A percentile compares a stretch with the other conserved stretches of the same genome.
These are phyloP conservation scores for Pachyseris speciosa DNA, from an alignment of 64 coral and sea anemone species.

Conservation along the genomic window DNA sequence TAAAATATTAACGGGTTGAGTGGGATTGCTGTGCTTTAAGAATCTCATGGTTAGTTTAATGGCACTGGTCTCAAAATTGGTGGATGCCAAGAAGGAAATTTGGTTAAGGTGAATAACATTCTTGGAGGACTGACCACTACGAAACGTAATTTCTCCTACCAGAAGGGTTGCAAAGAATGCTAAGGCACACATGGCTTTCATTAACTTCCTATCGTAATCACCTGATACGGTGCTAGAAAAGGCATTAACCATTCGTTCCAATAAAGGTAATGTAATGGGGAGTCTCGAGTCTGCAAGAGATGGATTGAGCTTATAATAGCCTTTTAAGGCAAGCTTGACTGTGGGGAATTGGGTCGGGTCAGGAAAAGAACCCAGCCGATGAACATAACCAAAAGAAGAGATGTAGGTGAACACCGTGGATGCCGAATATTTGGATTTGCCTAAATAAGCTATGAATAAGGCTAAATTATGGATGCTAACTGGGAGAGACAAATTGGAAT, in stretches of 20 bases:
- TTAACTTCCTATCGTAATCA: background rate
- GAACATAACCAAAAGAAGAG: background rate
- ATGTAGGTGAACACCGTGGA: conserved; percentile 37
- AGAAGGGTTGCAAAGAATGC: conserved; percentile 9
- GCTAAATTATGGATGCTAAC: background rate
- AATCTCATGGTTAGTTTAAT: conserved; percentile 5
- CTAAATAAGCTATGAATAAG: conserved; percentile 33
- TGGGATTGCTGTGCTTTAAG: conserved; percentile 6
- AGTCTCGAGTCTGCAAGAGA: background rate
- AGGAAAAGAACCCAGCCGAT: background rate
- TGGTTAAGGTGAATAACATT: conserved; percentile 10
- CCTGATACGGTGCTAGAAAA: background rate
- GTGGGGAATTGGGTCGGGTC: background rate
- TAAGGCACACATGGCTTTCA: conserved; percentile 15
- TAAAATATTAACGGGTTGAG: conserved; percentile 9
- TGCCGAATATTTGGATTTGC: conserved; percentile 6
- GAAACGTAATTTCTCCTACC: conserved; percentile 6
- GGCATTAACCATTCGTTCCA: background rate
- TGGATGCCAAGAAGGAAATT: background rate
- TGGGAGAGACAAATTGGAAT: conserved; percentile 1
- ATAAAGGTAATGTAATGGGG: background rate
- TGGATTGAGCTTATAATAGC: background rate
- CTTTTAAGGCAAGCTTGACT: conserved; percentile 3
- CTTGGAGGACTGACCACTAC: background rate
- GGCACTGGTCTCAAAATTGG: background rate